phyloP scores from a whole-genome alignment of 2,888 invertebrate species.

The Luperina testacea region DNA sequence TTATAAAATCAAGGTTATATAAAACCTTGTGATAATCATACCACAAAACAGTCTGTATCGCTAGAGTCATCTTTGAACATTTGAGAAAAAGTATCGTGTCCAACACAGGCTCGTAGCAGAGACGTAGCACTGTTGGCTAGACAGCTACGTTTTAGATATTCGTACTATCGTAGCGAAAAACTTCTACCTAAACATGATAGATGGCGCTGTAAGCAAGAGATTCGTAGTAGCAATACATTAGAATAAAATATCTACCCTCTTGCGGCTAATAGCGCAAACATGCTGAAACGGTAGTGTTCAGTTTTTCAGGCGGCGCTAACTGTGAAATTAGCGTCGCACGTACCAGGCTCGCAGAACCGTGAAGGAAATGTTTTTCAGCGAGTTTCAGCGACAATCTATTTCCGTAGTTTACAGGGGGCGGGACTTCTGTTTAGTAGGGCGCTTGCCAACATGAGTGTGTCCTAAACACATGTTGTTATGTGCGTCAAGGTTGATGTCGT shows the following conservation, averaged over 20 bases:
- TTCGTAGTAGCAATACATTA: background rate
- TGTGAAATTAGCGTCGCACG: slow-evolving; percentile 81
- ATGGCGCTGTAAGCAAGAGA: slow-evolving; percentile 50
- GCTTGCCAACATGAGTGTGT: slow-evolving; percentile 29
- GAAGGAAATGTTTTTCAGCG: slow-evolving; percentile 78
- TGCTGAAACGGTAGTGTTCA: slow-evolving; percentile 71
- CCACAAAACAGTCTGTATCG: background rate
- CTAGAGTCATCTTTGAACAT: slow-evolving; percentile 52
- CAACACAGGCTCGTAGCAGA: background rate
- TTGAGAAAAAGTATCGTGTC: background rate
- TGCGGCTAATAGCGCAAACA: slow-evolving; percentile 51
- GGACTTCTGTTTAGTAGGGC: slow-evolving; percentile 48
- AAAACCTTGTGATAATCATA: background rate
- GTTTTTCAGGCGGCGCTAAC: slow-evolving; percentile 78
- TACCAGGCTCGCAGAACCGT: slow-evolving; percentile 78
- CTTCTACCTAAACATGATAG: slow-evolving; percentile 38
- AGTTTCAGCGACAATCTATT: slow-evolving; percentile 68
- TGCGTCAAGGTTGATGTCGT: slow-evolving; percentile 36
- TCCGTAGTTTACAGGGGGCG: slow-evolving; percentile 68
- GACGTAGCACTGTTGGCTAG: background rate
- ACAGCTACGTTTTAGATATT: background rate
- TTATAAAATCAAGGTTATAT: background rate
- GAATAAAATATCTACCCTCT: slow-evolving; percentile 48
- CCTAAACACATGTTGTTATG: slow-evolving; percentile 21
- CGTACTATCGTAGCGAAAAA: slow-evolving; percentile 5